phyloP scores from a whole-genome alignment of 2,797 vertebrate species.

The Cuculus canorus region DNA sequence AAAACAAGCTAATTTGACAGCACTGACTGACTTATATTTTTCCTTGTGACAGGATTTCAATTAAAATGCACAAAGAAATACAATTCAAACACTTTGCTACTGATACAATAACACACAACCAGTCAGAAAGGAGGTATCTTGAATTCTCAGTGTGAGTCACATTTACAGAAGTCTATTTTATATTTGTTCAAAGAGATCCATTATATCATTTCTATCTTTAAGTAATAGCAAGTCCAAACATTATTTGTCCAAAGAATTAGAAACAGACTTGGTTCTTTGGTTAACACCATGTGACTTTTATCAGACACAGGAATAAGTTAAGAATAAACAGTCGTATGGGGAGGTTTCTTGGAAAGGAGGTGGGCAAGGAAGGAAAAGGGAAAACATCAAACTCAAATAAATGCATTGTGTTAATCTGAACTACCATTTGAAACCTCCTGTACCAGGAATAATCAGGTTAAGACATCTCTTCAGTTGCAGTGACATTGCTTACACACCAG shows the following conservation, averaged over 20 bases:
- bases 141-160: constrained; percentile 18
- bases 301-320: constrained; percentile 29
- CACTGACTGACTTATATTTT: neutral
- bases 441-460: constrained; percentile 72
- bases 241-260: constrained; percentile 31
- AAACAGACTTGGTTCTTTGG: constrained; percentile 59
- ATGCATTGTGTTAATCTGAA: constrained; percentile 59
- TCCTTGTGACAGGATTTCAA: constrained; percentile 23
- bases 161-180: constrained; percentile 35
- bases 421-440: constrained; percentile 49
- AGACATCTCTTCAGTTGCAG: constrained; percentile 79
- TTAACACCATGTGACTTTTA: constrained; percentile 38
- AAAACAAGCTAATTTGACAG: neutral
- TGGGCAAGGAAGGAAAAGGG: neutral
- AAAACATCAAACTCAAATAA: constrained; percentile 48
- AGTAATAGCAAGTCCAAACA: constrained; percentile 38
- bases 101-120: constrained; percentile 13
- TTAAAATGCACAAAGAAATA: constrained; percentile 48
- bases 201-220: neutral
- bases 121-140: constrained; percentile 55
- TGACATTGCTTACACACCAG: constrained; percentile 70
- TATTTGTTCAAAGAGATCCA: constrained; percentile 25
- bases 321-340: constrained; percentile 49
- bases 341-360: constrained; percentile 6
- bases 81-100: constrained; percentile 33